Percentiles rank a stretch among this genome's conserved stretches.
Conservation (phyloP, 2,797 vertebrate species). For the Trachops cirrhosus region DNA sequence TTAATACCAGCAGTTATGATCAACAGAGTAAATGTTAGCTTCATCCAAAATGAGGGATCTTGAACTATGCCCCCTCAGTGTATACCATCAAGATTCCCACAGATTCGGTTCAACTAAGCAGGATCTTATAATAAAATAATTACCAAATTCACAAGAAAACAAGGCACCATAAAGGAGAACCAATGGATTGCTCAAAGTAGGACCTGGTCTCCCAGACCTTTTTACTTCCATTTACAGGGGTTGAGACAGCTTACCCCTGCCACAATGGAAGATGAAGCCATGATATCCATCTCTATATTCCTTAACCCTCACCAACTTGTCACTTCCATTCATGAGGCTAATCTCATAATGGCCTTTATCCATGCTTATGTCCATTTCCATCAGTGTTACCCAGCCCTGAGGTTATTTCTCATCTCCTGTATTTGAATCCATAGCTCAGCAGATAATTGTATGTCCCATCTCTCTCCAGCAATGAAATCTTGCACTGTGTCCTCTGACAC, state of each 20-base stretch:
- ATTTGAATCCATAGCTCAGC: background rate
- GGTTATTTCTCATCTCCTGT: background rate
- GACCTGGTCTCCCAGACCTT: background rate
- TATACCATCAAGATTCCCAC: background rate
- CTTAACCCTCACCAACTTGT: background rate
- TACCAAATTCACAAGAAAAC: background rate
- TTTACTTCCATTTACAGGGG: background rate
- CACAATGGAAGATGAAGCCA: background rate
- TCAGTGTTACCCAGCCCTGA: background rate
- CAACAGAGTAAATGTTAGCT: background rate
- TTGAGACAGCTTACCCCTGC: background rate
- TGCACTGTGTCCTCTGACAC: background rate
- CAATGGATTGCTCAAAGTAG: background rate
- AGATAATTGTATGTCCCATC: background rate
- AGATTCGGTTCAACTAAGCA: background rate
- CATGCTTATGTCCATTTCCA: background rate
- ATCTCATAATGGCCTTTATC: background rate
- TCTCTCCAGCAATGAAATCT: background rate
- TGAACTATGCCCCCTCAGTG: background rate
- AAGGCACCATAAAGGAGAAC: background rate
- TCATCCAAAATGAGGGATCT: background rate
- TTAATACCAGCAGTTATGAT: background rate
- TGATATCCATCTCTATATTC: background rate
- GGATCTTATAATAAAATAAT: background rate
- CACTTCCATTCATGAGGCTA: background rate